Percentiles rank a stretch among this genome's conserved stretches.
These are phyloP conservation scores for Hypanus sabinus DNA, from an alignment of 2,113 vertebrate species.

Conservation along the genomic window DNA sequence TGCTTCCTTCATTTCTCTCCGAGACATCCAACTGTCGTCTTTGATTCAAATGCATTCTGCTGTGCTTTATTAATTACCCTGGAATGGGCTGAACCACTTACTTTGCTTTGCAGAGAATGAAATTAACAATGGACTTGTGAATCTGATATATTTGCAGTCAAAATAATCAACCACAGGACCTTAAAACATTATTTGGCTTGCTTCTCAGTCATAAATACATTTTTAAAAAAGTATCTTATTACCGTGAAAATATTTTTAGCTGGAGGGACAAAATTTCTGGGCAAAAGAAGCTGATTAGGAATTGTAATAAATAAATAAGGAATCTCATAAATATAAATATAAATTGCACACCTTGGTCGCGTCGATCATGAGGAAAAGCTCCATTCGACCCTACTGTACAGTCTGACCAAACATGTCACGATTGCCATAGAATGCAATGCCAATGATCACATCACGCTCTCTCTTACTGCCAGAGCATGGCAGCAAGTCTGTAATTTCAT, in stretches of 20 bases:
- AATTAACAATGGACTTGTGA: not conserved
- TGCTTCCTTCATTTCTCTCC: not conserved
- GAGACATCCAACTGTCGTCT: not conserved
- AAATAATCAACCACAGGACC: not conserved
- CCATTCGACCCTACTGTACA: not conserved
- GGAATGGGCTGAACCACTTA: not conserved
- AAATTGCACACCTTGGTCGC: not conserved
- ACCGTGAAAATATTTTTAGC: not conserved
- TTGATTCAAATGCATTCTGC: not conserved
- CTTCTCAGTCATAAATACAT: conserved; percentile 13
- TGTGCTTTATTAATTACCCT: not conserved
- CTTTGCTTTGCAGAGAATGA: not conserved
- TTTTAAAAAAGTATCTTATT: not conserved
- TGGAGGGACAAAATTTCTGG: not conserved
- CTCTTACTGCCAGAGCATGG: not conserved
- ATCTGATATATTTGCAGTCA: not conserved
- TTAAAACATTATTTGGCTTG: not conserved
- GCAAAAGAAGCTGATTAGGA: not conserved
- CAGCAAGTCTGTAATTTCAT: not conserved
- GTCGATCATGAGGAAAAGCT: not conserved
- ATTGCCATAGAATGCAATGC: not conserved
- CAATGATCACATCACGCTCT: not conserved
- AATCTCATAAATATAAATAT: conserved; percentile 1
- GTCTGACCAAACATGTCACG: not conserved
- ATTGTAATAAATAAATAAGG: conserved; percentile 1